phyloP scores from a whole-genome alignment of 2,113 vertebrate genomes.

The Nycticorax nycticorax region DNA sequence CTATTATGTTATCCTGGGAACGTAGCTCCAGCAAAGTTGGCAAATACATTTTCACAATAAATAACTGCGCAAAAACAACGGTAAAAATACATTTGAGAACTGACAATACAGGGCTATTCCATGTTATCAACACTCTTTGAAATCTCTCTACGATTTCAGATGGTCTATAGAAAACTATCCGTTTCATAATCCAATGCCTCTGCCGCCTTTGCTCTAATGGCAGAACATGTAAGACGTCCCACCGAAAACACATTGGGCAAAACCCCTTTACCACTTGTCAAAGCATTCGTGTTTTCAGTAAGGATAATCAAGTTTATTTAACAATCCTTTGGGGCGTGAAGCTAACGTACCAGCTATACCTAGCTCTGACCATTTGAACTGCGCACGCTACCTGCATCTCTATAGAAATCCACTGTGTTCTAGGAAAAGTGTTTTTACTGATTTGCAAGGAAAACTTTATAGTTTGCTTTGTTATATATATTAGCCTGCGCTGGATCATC shows the following conservation, averaged over 20 bases:
- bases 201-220: not conserved
- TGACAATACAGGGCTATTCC: accelerated
- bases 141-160: not conserved
- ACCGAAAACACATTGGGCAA: not conserved
- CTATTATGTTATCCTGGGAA: not conserved
- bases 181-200: not conserved
- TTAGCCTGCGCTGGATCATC: not conserved
- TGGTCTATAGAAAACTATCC: not conserved
- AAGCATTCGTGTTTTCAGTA: not conserved
- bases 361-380: not conserved
- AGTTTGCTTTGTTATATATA: not conserved
- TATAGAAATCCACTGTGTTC: not conserved
- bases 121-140: not conserved
- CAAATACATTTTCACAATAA: not conserved
- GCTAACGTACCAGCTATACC: not conserved
- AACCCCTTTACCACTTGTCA: not conserved
- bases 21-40: not conserved
- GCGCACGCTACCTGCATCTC: not conserved
- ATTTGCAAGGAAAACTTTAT: not conserved
- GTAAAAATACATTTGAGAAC: not conserved
- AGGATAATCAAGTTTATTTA: not conserved
- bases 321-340: not conserved
- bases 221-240: not conserved
- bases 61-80: not conserved
- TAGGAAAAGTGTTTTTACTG: not conserved